phyloP scores from a whole-genome alignment of 2,797 vertebrate species.

The Oreonectes daqikongensis region DNA sequence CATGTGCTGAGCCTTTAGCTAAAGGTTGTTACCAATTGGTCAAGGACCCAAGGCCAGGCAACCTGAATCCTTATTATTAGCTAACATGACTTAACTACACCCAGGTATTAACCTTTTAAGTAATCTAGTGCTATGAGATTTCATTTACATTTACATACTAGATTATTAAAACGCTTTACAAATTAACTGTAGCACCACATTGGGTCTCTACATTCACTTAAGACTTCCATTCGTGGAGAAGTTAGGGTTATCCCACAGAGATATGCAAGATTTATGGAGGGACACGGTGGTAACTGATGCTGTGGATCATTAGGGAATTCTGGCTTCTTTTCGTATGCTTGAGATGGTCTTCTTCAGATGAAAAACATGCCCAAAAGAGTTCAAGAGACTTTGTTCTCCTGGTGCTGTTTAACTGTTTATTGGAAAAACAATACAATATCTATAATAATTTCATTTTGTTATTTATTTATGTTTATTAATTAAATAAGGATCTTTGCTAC shows the following conservation, averaged over 20 bases:
- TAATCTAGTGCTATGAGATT: background rate
- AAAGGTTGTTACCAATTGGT: background rate
- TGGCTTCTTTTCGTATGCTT: constrained; percentile 73
- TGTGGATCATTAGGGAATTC: constrained; percentile 62
- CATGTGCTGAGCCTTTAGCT: background rate
- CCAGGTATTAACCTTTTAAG: background rate
- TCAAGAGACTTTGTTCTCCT: constrained; percentile 9
- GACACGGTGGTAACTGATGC: constrained; percentile 69
- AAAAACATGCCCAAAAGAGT: constrained; percentile 61
- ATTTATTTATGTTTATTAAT: too few relatives aligned
- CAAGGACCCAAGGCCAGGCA: background rate
- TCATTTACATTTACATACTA: background rate
- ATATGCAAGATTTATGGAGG: constrained; percentile 77
- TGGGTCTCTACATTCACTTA: constrained; percentile 41
- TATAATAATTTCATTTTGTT: too few relatives aligned
- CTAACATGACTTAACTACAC: background rate
- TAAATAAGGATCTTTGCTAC: too few relatives aligned
- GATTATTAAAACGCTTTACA: constrained; percentile 6
- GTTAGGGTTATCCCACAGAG: constrained; percentile 60
- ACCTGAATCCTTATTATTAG: background rate
- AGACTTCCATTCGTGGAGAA: constrained; percentile 36
- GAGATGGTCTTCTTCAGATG: constrained; percentile 61
- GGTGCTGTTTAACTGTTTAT: constrained; percentile 31
- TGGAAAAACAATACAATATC: too few relatives aligned
- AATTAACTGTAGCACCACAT: constrained; percentile 2